Percentiles rank a stretch among this genome's conserved stretches.
These are phyloP conservation scores for Chionoecetes opilio DNA, from an alignment of 1,140 invertebrate genomes.

Conservation along the genomic window DNA sequence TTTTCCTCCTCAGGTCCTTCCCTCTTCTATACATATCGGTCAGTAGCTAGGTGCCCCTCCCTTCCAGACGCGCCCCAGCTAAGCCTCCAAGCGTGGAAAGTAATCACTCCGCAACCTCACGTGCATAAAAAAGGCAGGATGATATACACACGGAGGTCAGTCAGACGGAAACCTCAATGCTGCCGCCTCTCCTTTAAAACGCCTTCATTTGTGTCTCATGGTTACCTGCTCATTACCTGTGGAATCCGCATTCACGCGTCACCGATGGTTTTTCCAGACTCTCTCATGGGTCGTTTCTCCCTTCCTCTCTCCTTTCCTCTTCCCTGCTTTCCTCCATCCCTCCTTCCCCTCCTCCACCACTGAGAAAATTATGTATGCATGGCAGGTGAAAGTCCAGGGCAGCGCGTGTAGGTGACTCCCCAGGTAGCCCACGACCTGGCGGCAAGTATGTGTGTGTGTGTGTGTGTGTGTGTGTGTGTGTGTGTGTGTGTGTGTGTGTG, in stretches of 20 bases:
- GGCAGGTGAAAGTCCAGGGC: conserved; percentile 14
- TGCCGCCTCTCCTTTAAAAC: not conserved
- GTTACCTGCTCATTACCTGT: not conserved
- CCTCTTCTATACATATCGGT: not conserved
- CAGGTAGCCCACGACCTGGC: not conserved
- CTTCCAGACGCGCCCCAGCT: not conserved
- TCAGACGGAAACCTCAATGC: not conserved
- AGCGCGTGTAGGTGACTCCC: conserved; percentile 3
- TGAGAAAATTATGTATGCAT: not conserved
- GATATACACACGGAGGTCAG: not conserved
- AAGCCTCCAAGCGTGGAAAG: conserved; percentile 24
- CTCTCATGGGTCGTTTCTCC: not conserved
- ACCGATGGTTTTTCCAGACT: not conserved
- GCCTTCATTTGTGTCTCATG: not conserved
- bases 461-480: conserved; percentile 22
- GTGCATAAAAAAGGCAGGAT: not conserved
- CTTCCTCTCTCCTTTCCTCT: not conserved
- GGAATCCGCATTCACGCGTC: not conserved
- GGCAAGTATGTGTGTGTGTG: not conserved
- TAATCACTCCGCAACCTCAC: not conserved
- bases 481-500: not conserved
- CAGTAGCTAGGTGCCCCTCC: too few species aligned
- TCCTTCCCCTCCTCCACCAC: not conserved
- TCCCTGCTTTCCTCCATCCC: not conserved
- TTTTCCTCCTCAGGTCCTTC: not conserved